Conservation (phyloP, 2,888 invertebrate species). For the Mythimna loreyi region DNA sequence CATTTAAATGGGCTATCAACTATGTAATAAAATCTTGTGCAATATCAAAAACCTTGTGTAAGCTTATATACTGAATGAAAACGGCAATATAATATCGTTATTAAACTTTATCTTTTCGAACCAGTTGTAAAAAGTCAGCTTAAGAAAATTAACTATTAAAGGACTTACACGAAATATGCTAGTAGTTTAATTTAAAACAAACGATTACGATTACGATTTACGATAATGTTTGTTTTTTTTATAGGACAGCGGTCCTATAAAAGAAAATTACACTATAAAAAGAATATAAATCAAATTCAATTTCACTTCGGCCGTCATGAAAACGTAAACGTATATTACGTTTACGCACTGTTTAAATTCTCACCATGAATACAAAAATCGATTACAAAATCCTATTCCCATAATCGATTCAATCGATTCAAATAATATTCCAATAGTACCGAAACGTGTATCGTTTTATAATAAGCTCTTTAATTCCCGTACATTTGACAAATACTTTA, state of each 20-base stretch:
- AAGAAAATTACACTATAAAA: constrained; percentile 14
- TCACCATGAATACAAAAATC: constrained; percentile 40
- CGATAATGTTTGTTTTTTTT: too few species aligned
- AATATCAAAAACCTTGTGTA: constrained; percentile 8
- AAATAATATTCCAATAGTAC: constrained; percentile 42
- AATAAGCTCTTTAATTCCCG: constrained; percentile 62
- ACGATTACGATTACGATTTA: too few species aligned
- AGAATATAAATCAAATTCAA: constrained; percentile 32
- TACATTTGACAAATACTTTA: constrained; percentile 63
- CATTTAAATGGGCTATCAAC: constrained; percentile 10
- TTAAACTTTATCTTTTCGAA: constrained; percentile 26
- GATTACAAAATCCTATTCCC: constrained; percentile 46
- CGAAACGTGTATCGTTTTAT: constrained; percentile 58
- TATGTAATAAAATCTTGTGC: constrained; percentile 2
- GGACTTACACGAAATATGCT: constrained; percentile 1
- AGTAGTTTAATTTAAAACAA: not conserved
- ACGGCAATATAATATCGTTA: not conserved
- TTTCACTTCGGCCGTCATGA: constrained; percentile 3
- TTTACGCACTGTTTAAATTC: constrained; percentile 28
- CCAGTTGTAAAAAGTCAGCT: constrained; percentile 15
- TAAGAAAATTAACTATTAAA: constrained; percentile 15
- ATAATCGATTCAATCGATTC: constrained; percentile 46
- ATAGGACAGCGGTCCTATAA: too few species aligned
- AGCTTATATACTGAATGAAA: not conserved
- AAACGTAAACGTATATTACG: too few species aligned